Evolutionary conservation across 2,888 invertebrate species (phyloP), one percentile per base, ranked within the genome.

Genomic region (Agelastica alni): DNA sequence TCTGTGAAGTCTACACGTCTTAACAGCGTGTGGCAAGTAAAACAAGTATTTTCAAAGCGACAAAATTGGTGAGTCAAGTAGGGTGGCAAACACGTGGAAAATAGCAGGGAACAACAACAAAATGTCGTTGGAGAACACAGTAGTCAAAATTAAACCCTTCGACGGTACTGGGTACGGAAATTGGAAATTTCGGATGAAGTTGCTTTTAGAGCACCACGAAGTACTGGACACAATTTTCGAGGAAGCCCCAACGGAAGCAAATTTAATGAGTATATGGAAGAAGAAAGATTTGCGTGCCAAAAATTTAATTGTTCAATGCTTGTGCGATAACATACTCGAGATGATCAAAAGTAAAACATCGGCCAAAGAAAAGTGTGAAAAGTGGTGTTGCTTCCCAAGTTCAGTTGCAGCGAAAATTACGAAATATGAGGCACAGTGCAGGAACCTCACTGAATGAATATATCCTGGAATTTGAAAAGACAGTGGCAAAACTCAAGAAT

Each of bases 351-450:
- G 36, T 9, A 20, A 34, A n/a, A 22, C n/a, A 4, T n/a, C 17
- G 1, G 41, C 41, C 22, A 17, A 41, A 17, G 6, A 41, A 41
- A 18, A 22, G 22, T 22, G 9, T 9, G 5, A 22, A 4, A 22
- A 22, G 22, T 22, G 9, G 5, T 6, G 22, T 1, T 22, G 9
- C 22, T n/a, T n/a, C n/a, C n/a, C n/a, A n/a, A n/a, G n/a, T n/a
- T n/a, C n/a, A n/a, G n/a, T n/a, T n/a, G n/a, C n/a, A 22, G 9
- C 4, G 16, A 3, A 46, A 55, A 18, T 37, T 55, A 28, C 43
- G 45, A 10, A 51, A 46, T 36, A 43, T 56, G 45, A 48, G 30
- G 16, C 43, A 47, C 41, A 41, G 37, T 10, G 39, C n/a, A n/a
- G n/a, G n/a, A n/a, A n/a, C n/a, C n/a, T n/a, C n/a, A n/a, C n/a